Evolutionary conservation across 1,140 invertebrate genomes (phyloP).

Genomic region (Drosophila sulfurigaster): DNA sequence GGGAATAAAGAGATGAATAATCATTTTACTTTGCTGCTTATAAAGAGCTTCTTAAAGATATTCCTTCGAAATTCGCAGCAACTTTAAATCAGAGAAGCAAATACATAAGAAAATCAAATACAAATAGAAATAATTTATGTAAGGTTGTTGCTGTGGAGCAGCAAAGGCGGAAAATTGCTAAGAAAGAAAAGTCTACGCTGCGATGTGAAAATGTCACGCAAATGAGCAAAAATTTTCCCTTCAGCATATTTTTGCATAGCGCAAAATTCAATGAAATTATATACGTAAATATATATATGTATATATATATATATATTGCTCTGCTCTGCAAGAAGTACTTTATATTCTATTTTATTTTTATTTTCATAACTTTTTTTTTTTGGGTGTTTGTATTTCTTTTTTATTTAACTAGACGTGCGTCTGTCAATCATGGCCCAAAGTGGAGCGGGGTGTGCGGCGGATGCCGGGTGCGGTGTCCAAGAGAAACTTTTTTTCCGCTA

Average conservation of each 20-base stretch:
- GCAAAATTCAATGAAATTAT: constrained; percentile 67
- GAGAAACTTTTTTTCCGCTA: constrained; percentile 54
- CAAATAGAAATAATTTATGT: constrained; percentile 40
- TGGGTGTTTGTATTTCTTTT: constrained; percentile 18
- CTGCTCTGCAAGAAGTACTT: background rate
- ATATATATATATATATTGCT: constrained; percentile 18
- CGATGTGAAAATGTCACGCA: constrained; percentile 57
- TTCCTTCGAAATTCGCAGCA: background rate
- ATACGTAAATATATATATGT: constrained; percentile 56
- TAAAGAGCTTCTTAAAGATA: background rate
- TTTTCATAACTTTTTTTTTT: constrained; percentile 40
- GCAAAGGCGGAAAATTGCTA: constrained; percentile 16
- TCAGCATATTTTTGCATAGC: constrained; percentile 11
- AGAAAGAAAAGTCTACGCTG: constrained; percentile 30
- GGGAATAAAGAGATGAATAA: background rate
- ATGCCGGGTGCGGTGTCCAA: constrained; percentile 12
- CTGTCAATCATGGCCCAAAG: constrained; percentile 63
- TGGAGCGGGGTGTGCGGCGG: background rate
- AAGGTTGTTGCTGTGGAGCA: constrained; percentile 17
- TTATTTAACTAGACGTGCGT: constrained; percentile 76
- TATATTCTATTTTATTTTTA: constrained; percentile 48
- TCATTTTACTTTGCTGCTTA: background rate
- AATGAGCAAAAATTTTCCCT: constrained; percentile 62
- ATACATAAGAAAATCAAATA: constrained; percentile 61
- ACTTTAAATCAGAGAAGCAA: constrained; percentile 55